Percentiles rank a stretch among this genome's conserved stretches.
Conservation (phyloP, 2,888 invertebrate genomes). For the Dermolepida albohirtum region DNA sequence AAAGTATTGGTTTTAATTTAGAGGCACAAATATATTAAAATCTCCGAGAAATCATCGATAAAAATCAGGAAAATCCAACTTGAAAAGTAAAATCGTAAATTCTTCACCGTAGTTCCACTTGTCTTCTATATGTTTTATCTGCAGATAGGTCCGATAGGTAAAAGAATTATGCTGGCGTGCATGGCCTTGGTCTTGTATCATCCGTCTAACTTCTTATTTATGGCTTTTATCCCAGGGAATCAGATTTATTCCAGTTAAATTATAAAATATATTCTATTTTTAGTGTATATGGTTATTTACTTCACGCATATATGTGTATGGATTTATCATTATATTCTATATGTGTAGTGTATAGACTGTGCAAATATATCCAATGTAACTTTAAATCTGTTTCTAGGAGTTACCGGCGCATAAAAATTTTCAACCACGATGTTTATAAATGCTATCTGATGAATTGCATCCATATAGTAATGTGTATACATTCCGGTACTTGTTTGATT, state of each 20-base stretch:
- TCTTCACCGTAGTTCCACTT: slow-evolving; percentile 58
- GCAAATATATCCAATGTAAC: slow-evolving; percentile 18
- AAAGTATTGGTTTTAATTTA: no score
- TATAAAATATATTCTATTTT: slow-evolving; percentile 46
- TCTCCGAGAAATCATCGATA: slow-evolving; percentile 41
- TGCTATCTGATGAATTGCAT: slow-evolving; percentile 40
- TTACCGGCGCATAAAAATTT: slow-evolving; percentile 20
- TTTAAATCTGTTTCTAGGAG: slow-evolving; percentile 7
- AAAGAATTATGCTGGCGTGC: slow-evolving; percentile 59
- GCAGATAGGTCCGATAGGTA: slow-evolving; percentile 59
- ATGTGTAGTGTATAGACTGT: background rate
- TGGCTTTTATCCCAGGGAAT: slow-evolving; percentile 58
- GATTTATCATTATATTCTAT: slow-evolving; percentile 38
- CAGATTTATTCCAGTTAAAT: slow-evolving; percentile 59
- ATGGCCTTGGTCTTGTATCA: slow-evolving; percentile 60
- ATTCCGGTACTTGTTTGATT: slow-evolving; percentile 31
- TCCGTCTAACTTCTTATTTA: slow-evolving; percentile 57
- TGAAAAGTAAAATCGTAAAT: slow-evolving; percentile 58
- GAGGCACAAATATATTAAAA: slow-evolving; percentile 3
- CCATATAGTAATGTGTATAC: slow-evolving; percentile 19
- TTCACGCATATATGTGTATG: slow-evolving; percentile 7
- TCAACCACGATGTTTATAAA: slow-evolving; percentile 37
- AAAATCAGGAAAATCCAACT: slow-evolving; percentile 53
- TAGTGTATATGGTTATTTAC: slow-evolving; percentile 38
- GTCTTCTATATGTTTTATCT: slow-evolving; percentile 59